Percentiles rank a stretch among this genome's conserved stretches.
phyloP scores from a whole-genome alignment of 2,888 invertebrate species.

The Agrochola lychnidis region DNA sequence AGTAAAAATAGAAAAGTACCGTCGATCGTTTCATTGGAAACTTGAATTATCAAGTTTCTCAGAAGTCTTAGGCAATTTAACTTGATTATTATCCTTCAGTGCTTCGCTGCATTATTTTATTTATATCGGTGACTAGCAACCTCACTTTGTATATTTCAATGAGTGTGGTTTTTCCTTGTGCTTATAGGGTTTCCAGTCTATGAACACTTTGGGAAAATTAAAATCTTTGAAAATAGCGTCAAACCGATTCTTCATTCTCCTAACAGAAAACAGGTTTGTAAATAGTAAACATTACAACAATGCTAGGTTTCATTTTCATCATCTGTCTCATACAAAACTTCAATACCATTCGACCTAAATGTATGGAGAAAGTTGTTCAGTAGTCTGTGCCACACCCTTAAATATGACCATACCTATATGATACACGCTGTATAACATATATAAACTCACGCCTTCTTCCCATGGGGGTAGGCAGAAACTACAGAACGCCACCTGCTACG shows the following conservation, averaged over 20 bases:
- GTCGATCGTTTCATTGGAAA: conserved; percentile 49
- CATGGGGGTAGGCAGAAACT: too few species aligned
- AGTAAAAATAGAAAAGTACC: conserved; percentile 47
- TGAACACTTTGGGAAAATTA: background rate
- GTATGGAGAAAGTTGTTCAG: too few species aligned
- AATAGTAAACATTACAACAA: background rate
- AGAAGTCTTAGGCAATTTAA: conserved; percentile 35
- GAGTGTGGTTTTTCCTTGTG: background rate
- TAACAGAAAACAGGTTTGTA: background rate
- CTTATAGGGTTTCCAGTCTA: background rate
- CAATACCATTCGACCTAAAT: too few species aligned
- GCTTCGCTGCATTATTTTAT: background rate
- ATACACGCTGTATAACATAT: too few species aligned
- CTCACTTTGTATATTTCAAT: background rate
- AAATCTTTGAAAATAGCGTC: background rate
- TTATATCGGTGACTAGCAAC: background rate
- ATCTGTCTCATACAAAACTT: too few species aligned
- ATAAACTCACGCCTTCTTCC: too few species aligned
- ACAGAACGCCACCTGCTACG: too few species aligned
- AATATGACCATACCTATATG: too few species aligned
- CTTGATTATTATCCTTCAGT: conserved; percentile 17
- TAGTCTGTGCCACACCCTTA: too few species aligned
- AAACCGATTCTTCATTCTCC: background rate
- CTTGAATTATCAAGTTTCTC: conserved; percentile 41
- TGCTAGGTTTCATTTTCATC: background rate